Evolutionary conservation across 1,140 invertebrate species (phyloP), one percentile per base, ranked within the genome.

Genomic region (Chironomus tepperi): DNA sequence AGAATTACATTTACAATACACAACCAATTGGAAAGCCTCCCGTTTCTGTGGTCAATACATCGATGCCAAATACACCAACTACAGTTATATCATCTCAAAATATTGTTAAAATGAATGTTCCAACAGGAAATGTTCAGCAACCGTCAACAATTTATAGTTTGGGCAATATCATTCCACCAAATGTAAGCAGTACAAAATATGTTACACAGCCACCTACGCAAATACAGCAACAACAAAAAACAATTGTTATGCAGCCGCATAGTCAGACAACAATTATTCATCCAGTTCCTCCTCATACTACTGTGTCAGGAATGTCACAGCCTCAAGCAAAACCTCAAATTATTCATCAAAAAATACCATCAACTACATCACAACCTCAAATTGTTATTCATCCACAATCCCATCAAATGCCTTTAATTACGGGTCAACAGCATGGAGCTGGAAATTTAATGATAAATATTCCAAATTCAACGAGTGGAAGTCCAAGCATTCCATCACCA

Each of bases 91-190:
- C 65, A 18, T 70, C 65, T 6, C 65, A 18, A 19, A n/a, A n/a
- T 57, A n/a, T 57, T n/a, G 65, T 19, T 18, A 70, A 70, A 18
- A 70, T 18, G 18, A 70, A 70, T 70, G 65, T 70, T 70, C 47
- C 47, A 57, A 9, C 16, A 18, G 65, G 65, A 7, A 70, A 18
- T 70, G 65, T 70, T 0, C 65, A 67, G 21, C 81, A 78, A 65
- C 15, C 75, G 0, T 77, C 82, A 0, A 78, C 80, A 0, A 81
- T 83, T 42, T 80, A 83, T 2, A 83, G 80, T 74, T 74, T 82
- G 2, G 76, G 15, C 7, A 70, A 18, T 18, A 67, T 67, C 7
- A 67, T 67, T 67, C 12, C 16, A 19, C 19, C 65, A 10, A 70
- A 21, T 57, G 10, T n/a, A 57, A 57, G 10, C n/a, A 10, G n/a